Base-by-base conservation (phyloP, 2,888 invertebrate genomes). In the Drosophila recens region DNA sequence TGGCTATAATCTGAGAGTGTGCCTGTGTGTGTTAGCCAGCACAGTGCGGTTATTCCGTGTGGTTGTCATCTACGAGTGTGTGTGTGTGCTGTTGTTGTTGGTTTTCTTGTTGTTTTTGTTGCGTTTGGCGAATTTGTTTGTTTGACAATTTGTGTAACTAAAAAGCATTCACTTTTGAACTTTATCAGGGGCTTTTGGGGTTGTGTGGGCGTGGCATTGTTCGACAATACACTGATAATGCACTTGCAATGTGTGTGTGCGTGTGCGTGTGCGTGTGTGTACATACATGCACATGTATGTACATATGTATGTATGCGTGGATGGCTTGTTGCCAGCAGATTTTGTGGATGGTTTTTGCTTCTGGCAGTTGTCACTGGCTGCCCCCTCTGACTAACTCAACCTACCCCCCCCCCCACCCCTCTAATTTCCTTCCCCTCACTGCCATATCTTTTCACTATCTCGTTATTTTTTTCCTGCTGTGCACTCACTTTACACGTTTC, bases 141-240 rank as follows among this genome's bases (percentile, higher is more conserved):
- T 84, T 89, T 87, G 82, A 74, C 87, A 85, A 89, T 89, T 85
- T 85, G 87, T 81, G 87, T 76, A 87, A 84, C 84, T 87, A 79
- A 87, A 85, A 89, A 79, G 85, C 82, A 84, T 84, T 87, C 79
- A 81, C 87, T 89, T 85, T 79, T 87, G 69, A 89, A 87, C 84
- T 85, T 85, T 79, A 87, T 76, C 74, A 84, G 68, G 56, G 68
- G 56, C 64, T 63, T 43, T 48, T 30, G 71, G 74, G 72, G 73
- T 61, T 43, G 54, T 33, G 43, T 57, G 56, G 72, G 65, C 66
- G 81, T 70, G 76, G 67, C 67, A 17, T 51, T 61, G 20, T 51
- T 61, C 72, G 68, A 69, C 80, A 69, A 77, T 77, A 54, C 71
- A 69, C 63, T 54, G 72, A 75, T 81, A 78, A 81, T 69, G 59